Base-by-base conservation (phyloP, 2,797 vertebrate species). In the Myotis pilosus region DNA sequence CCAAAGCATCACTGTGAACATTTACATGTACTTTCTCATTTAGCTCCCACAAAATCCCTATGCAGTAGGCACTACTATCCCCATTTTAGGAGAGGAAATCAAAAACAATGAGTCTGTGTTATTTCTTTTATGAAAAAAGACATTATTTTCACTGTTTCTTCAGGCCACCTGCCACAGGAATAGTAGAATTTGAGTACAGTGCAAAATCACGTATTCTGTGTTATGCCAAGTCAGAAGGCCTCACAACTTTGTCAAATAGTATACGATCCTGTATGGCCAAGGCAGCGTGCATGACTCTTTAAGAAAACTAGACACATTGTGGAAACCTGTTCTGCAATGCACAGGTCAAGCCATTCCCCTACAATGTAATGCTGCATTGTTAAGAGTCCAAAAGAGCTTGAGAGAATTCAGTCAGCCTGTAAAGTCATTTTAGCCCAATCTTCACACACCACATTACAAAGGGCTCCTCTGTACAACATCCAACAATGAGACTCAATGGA, bases 401-500 rank as follows among this genome's bases (percentile, higher is more conserved):
- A 85, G 79, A 76, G 47, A 87, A 89, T 44, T 82, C 71, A 62
- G 47, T 55, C 75, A 71, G 47, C 36, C 89, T 78, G 8, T 57
- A 44, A 68, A 89, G 81, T 82, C 80, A 3, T 53, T 93, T 92
- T 87, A 62, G 30, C 47, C 41, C 88, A 64, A 1, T 81, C 88
- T 80, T 55, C 55, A 51, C 74, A 86, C 47, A 86, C 3, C 60
- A 62, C 36, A 28, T 97, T 74, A 94, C 82, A 55, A 95, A 92
- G 79, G 93, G 36, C 78, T 96, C n/a, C 80, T 89, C 66, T 71
- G 62, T 81, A 76, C n/a, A 72, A 85, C 28, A 72, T 78, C 51
- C 83, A 92, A 92, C 86, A 88, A 85, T 96, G 80, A 96, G 94
- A 93, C 96, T 94, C 95, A 92, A 96, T 94, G 92, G 62, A 79